phyloP scores from a whole-genome alignment of 2,797 vertebrate species.

The Pipistrellus nathusii region DNA sequence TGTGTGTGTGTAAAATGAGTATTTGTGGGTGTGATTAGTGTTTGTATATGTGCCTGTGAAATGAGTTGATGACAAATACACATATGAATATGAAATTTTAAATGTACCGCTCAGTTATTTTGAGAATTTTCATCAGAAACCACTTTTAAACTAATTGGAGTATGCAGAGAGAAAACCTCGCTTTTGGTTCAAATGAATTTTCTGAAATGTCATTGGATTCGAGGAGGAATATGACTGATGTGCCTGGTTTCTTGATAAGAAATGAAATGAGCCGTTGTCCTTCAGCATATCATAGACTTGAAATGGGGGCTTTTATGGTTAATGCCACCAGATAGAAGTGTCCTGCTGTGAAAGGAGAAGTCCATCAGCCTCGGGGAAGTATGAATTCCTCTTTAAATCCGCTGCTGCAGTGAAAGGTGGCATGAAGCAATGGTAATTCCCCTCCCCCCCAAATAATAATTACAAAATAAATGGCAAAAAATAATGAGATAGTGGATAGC shows the following conservation, averaged over 20 bases:
- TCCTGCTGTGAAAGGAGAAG: conserved; percentile 91
- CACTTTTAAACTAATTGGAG: conserved; percentile 94
- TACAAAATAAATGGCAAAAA: conserved; percentile 84
- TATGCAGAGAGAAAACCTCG: conserved; percentile 90
- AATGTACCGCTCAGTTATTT: conserved; percentile 89
- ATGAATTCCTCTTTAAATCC: conserved; percentile 89
- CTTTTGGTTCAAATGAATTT: conserved; percentile 92
- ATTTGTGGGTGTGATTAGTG: conserved; percentile 68
- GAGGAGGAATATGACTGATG: conserved; percentile 92
- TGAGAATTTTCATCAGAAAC: conserved; percentile 91
- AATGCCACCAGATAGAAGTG: conserved; percentile 91
- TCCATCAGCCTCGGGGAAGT: conserved; percentile 89
- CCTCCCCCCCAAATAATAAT: conserved; percentile 77
- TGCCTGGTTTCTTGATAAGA: conserved; percentile 92
- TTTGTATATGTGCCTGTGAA: not conserved
- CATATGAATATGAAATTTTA: conserved; percentile 87
- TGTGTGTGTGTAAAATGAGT: not conserved
- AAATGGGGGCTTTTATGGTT: conserved; percentile 91
- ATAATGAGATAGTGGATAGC: conserved; percentile 80
- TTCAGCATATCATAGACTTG: conserved; percentile 90
- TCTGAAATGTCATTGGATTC: conserved; percentile 94
- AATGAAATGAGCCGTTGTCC: conserved; percentile 92
- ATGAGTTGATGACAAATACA: conserved; percentile 72
- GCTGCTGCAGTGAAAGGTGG: conserved; percentile 82
- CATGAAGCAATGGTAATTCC: conserved; percentile 83